These are phyloP conservation scores for Probosciger aterrimus DNA, from an alignment of 2,113 vertebrate species.

Conservation along the genomic window DNA sequence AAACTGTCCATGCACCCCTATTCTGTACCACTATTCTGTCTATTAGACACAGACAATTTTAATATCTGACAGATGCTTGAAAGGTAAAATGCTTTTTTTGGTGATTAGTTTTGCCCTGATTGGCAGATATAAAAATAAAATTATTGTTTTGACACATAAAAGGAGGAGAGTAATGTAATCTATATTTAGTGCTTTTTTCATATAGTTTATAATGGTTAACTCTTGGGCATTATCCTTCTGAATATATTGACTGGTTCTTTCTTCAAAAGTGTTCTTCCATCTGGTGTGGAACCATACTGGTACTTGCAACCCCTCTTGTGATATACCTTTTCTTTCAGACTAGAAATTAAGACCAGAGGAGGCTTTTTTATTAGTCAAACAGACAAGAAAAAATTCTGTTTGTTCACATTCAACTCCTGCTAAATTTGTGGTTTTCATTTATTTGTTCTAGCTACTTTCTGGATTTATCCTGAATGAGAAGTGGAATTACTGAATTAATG, in stretches of 20 bases:
- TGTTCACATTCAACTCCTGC: not conserved
- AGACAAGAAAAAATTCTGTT: not conserved
- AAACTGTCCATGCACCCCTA: not conserved
- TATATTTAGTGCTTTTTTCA: not conserved
- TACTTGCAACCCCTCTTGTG: not conserved
- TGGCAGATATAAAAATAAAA: conserved; percentile 7
- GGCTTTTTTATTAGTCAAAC: not conserved
- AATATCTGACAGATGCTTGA: not conserved
- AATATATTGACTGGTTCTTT: not conserved
- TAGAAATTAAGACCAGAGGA: not conserved
- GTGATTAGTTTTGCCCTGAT: not conserved
- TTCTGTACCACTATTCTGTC: not conserved
- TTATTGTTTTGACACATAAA: not conserved
- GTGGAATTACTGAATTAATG: not conserved
- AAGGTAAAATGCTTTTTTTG: not conserved
- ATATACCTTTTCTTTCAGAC: not conserved
- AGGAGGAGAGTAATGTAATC: not conserved
- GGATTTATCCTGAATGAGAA: conserved; percentile 6
- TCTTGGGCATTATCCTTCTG: not conserved
- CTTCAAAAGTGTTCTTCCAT: not conserved
- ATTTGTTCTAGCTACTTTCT: conserved; percentile 10
- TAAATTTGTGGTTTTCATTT: not conserved
- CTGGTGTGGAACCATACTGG: not conserved
- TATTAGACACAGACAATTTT: not conserved
- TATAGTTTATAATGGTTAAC: not conserved